Conservation (phyloP, 2,797 vertebrate species). For the Silurus lanzhouensis region DNA sequence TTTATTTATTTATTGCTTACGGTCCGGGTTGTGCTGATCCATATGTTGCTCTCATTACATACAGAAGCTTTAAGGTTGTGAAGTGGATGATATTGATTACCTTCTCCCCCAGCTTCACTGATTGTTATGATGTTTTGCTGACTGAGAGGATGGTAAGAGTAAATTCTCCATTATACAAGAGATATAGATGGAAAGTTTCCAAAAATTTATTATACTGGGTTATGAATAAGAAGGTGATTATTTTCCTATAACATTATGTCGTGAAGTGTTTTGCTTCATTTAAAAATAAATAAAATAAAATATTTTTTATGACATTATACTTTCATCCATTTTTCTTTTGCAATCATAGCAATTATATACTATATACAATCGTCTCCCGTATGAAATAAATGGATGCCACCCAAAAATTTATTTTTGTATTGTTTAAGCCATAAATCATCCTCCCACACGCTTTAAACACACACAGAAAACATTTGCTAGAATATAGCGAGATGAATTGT, state of each 20-base stretch:
- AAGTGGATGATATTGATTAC: conserved; percentile 28
- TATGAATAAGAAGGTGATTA: not conserved
- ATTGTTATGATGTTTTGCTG: conserved; percentile 22
- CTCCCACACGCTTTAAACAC: no score
- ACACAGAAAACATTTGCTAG: no score
- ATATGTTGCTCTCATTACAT: conserved; percentile 38
- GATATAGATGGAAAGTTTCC: not conserved
- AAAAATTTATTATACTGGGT: no score
- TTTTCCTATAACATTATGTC: not conserved
- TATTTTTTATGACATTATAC: not conserved
- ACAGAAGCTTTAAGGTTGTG: conserved; percentile 21
- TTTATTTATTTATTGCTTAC: not conserved
- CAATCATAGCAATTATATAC: no score
- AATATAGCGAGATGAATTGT: no score
- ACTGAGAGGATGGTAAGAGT: not conserved
- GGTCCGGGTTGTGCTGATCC: conserved; percentile 10
- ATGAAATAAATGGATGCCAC: no score
- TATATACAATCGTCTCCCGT: no score
- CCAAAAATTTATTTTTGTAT: no score
- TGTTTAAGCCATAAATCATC: no score
- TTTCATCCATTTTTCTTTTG: not conserved
- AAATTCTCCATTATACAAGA: not conserved
- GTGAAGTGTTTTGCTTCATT: no score
- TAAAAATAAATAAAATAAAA: no score
- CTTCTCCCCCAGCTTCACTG: conserved; percentile 15